Base-by-base conservation (phyloP, 2,888 invertebrate species). In the Andrena marginata region DNA sequence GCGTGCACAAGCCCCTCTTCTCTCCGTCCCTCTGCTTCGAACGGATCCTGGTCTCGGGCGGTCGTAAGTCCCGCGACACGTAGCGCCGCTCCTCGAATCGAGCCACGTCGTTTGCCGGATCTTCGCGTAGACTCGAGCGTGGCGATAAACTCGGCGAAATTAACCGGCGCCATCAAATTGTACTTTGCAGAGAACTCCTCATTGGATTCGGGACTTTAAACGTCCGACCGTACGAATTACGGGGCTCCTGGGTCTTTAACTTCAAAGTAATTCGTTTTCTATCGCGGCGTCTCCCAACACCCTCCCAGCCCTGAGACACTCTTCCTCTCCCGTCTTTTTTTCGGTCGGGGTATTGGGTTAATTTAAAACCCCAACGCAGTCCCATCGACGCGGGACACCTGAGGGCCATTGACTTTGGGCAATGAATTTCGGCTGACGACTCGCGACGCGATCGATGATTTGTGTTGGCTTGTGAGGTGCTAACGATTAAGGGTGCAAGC, bases 71-170 rank as follows among this genome's bases (percentile, higher is more conserved):
- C 54, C 56, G 69, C 35, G 62, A 71, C 20, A 56, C 56, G 56
- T 68, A 31, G 51, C 26, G 72, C 13, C 6, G 48, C 49, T 71
- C 35, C 51, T 59, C 64, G 54, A 69, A 73, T 35, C 48, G 76
- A 82, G 63, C 69, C 78, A 59, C 76, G 73, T 72, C 85, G 76
- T 76, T 84, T 65, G 42, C 69, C 49, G 51, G 68, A 80, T 73
- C 85, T 85, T 59, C 75, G 65, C 68, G 63, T 64, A 71, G 74
- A 69, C 81, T 56, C 69, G 78, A 83, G 59, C 31, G 51, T 26
- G 84, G 73, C 80, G 84, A 89, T 88, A 89, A 88, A 88, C 82
- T 81, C 68, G 78, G 80, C 83, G 87, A 87, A 88, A 88, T 88
- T 88, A 87, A 89, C 80, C 78, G 78, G 74, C 42, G 65, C 80